Base-by-base conservation (phyloP, 2,113 vertebrate genomes). In the Corvus hawaiiensis region DNA sequence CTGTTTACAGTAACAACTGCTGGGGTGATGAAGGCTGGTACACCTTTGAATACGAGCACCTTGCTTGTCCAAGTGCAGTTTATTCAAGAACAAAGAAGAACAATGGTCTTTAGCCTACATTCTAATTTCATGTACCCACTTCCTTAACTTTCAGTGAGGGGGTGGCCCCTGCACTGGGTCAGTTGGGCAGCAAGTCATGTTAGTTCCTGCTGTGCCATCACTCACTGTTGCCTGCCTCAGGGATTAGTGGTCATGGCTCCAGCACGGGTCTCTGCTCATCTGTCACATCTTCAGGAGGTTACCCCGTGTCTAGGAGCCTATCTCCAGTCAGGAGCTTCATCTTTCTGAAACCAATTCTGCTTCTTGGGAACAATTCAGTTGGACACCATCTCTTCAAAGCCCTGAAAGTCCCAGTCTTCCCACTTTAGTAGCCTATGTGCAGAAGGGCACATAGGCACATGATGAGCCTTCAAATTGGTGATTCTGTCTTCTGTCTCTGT, bases 51-150 rank as follows among this genome's bases (percentile, higher is more conserved):
- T 61, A 32, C 1, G 4, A 56, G 9, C 20, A 59, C 4, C 16
- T 66, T 89, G 13, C 49, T 41, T 68, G 35, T 9, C 20, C 1
- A 0, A 7, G 12, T 61, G 28, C 43, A 58, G 37, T 64, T 87
- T 54, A 49, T 41, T 81, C 37, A 71, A 74, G 49, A 87, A 33
- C 7, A 11, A 71, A 83, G 48, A 52, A 35, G 21, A 32, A 32
- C 1, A 7, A 16, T 4, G 32, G 4, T 8, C 4, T 59, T 81
- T 62, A 39, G 10, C 24, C 3, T 30, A 9, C 9, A 2, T 43
- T 46, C 3, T 3, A 51, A 2, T 23, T 55, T 86, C 5, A 7
- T 0, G 10, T 10, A 44, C 5, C 6, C 1, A 0, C 3, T 75
- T 69, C 11, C 23, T 48, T 3, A 2, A 6, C 9, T 63, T 87